Evolutionary conservation across 2,797 vertebrate genomes (phyloP).

Genomic region (Lithobates sylvaticus): DNA sequence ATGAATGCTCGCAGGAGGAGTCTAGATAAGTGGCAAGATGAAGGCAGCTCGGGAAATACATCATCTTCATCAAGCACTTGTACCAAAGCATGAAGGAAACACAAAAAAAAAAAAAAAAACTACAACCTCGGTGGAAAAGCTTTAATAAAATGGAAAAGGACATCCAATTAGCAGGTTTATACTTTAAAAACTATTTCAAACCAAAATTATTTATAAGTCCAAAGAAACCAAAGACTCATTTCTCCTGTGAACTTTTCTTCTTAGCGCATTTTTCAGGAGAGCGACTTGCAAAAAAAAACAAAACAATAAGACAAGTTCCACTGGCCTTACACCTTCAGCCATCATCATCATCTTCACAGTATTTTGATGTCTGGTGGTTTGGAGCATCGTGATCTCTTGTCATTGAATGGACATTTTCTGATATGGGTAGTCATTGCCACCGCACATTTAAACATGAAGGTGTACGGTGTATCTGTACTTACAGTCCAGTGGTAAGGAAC

Average conservation of each 20-base stretch:
- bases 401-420: conserved; percentile 80
- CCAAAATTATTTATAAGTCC: conserved; percentile 96
- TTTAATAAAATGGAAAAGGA: conserved; percentile 92
- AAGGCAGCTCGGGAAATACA: conserved; percentile 88
- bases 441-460: conserved; percentile 71
- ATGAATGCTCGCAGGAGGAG: conserved; percentile 98
- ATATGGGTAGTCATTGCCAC: conserved; percentile 74
- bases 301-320: conserved; percentile 67
- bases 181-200: conserved; percentile 83
- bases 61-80: conserved; percentile 91
- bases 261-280: conserved; percentile 87
- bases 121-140: conserved; percentile 98
- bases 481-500: conserved; percentile 79
- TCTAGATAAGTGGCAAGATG: conserved; percentile 98
- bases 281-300: conserved; percentile 80
- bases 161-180: conserved; percentile 89
- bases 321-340: conserved; percentile 84
- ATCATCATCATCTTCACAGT: conserved; percentile 79
- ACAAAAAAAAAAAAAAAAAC: conserved; percentile 75
- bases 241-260: conserved; percentile 88
- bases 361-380: conserved; percentile 81
- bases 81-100: conserved; percentile 97
- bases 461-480: conserved; percentile 71
- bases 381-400: conserved; percentile 77
- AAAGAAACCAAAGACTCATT: conserved; percentile 99